Evolutionary conservation across 2,888 invertebrate species (phyloP), one percentile per base, ranked within the genome.

Genomic region (Tenthredo distinguenda): DNA sequence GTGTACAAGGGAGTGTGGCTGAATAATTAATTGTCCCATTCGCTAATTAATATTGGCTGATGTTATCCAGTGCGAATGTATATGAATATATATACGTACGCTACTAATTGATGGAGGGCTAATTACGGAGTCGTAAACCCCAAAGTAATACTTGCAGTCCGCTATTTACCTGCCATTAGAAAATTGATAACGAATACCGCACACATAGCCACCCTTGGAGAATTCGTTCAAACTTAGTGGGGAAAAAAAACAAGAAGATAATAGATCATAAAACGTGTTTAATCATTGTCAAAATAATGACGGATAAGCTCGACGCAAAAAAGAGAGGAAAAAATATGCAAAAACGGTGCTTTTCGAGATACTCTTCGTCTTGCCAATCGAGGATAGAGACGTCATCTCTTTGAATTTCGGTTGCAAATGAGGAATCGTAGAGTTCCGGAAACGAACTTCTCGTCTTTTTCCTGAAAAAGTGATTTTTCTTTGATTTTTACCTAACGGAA

Each of bases 21-120:
- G 43, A 74, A 21, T 74, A 43, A 74, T 74, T 43, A 43, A 74
- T 74, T 74, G 43, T 43, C 43, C 74, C n/a, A 40, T 74, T 43
- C 43, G 26, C 74, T 74, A 74, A 74, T 74, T 74, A 12, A n/a
- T 74, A 74, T 74, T 43, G 21, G 43, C n/a, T 74, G 43, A 43
- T 7, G 43, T 74, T 21, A 43, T 43, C 43, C 40, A 6, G 2
- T 71, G n/a, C 21, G 26, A 12, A 74, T 71, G 12, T 71, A n/a
- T n/a, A 31, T 34, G 4, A 4, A 15, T 37, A 26, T 26, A 26
- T 26, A 26, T 26, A 26, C 26, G 12, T 43, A 26, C 9, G 43
- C 4, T 5, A 74, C 74, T 74, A 74, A 74, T 74, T 74, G 74
- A 74, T 74, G 74, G 21, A 74, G 74, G 74, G 74, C 21, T 74